Evolutionary conservation across 1,140 invertebrate genomes (phyloP).

Genomic region (Medauroidea extradentata): DNA sequence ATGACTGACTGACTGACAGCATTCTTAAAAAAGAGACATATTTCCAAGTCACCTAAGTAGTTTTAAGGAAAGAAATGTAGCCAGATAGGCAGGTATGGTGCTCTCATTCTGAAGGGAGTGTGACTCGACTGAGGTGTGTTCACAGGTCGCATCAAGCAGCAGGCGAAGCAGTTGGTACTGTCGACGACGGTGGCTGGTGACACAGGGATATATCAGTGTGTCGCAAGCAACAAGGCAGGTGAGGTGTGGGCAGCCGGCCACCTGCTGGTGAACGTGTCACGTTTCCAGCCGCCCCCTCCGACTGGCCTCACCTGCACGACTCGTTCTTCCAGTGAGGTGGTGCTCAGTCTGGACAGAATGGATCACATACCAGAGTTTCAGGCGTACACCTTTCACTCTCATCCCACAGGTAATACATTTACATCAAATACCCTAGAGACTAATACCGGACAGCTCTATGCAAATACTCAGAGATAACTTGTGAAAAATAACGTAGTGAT

Average conservation of each 20-base stretch:
- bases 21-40: too few relatives aligned
- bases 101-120: too few relatives aligned
- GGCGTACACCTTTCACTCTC: slow-evolving; percentile 61
- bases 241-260: slow-evolving; percentile 56
- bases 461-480: too few relatives aligned
- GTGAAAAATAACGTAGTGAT: too few relatives aligned
- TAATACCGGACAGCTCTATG: too few relatives aligned
- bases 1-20: too few relatives aligned
- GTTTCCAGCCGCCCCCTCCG: slow-evolving; percentile 53
- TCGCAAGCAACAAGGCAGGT: slow-evolving; percentile 62
- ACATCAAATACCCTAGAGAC: too few relatives aligned
- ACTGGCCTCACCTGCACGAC: slow-evolving; percentile 50
- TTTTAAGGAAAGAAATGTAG: too few relatives aligned
- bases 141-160: slow-evolving; percentile 49
- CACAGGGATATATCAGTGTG: slow-evolving; percentile 72
- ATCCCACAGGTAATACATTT: slow-evolving; percentile 54
- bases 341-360: slow-evolving; percentile 36
- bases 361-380: slow-evolving; percentile 38
- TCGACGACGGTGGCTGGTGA: slow-evolving; percentile 61
- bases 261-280: slow-evolving; percentile 50
- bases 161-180: slow-evolving; percentile 53
- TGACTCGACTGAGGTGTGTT: too few relatives aligned
- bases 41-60: too few relatives aligned
- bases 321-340: slow-evolving; percentile 50
- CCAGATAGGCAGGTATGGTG: too few relatives aligned